Percentiles rank a stretch among this genome's conserved stretches.
Evolutionary conservation across 2,797 vertebrate species (phyloP).

Genomic region (Gambusia yucatana): DNA sequence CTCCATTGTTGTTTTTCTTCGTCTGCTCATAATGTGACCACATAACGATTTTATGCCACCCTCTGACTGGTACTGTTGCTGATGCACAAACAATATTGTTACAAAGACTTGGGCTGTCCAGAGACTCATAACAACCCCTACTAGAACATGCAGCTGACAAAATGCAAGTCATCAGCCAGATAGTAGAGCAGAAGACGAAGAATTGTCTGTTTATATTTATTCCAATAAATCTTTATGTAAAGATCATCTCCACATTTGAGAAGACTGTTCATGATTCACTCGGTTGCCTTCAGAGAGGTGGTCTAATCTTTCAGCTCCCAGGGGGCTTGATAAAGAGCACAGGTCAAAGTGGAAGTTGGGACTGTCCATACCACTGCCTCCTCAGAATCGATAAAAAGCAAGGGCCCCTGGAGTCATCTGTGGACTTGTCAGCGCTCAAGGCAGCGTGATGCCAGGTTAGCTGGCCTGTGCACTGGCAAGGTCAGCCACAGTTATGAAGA

Average conservation of each 20-base stretch:
- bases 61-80: neutral
- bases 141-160: neutral
- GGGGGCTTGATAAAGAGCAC: conserved; percentile 67
- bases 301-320: conserved; percentile 34
- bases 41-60: neutral
- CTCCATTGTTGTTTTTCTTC: neutral
- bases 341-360: conserved; percentile 64
- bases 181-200: neutral
- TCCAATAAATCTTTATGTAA: conserved; percentile 9
- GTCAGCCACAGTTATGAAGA: conserved; percentile 71
- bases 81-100: neutral
- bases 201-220: conserved; percentile 5
- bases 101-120: neutral
- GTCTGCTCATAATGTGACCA: neutral
- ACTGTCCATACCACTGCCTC: conserved; percentile 54
- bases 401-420: conserved; percentile 40
- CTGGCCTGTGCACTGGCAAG: conserved; percentile 56
- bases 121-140: neutral
- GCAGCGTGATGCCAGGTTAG: conserved; percentile 55
- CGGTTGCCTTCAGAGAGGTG: conserved; percentile 18
- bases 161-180: neutral
- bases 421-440: conserved; percentile 55
- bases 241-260: conserved; percentile 21
- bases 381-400: conserved; percentile 71
- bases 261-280: conserved; percentile 33